Percentiles rank a stretch among this genome's conserved stretches.
Conservation (phyloP, 2,113 vertebrate species). For the Scophthalmus maximus region DNA sequence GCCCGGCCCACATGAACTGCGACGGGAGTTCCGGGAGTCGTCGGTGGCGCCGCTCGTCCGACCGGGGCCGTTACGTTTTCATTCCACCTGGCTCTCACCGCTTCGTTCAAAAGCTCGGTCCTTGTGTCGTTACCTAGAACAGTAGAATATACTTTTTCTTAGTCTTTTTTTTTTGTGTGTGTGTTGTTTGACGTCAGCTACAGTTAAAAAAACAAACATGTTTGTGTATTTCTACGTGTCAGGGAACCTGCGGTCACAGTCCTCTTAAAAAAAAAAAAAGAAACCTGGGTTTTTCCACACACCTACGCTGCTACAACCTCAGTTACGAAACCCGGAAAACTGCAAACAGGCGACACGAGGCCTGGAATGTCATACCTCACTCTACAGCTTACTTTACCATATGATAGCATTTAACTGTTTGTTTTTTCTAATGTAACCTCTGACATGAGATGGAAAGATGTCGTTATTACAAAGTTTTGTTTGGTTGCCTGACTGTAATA, state of each 20-base stretch:
- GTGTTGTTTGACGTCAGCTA: conserved; percentile 59
- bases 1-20: too few relatives aligned
- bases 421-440: conserved; percentile 60
- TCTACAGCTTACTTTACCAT: conserved; percentile 77
- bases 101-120: conserved; percentile 41
- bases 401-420: conserved; percentile 77
- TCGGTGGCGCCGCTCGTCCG: conserved; percentile 61
- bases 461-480: conserved; percentile 51
- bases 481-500: conserved; percentile 61
- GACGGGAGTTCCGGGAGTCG: too few relatives aligned
- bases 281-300: conserved; percentile 80
- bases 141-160: conserved; percentile 46
- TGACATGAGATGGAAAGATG: conserved; percentile 63
- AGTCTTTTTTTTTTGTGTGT: conserved; percentile 30
- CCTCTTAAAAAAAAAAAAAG: too few relatives aligned
- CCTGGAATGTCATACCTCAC: conserved; percentile 84
- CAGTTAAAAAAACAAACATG: conserved; percentile 35
- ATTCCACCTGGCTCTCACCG: conserved; percentile 65
- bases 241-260: conserved; percentile 81
- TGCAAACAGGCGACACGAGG: conserved; percentile 76
- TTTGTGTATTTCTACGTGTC: conserved; percentile 76
- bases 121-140: conserved; percentile 56
- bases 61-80: conserved; percentile 57
- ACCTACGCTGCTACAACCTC: conserved; percentile 85
- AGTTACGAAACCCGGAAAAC: conserved; percentile 83